These are phyloP conservation scores for Thamnophis sirtalis DNA, from an alignment of 2,113 vertebrate species.

Conservation along the genomic window DNA sequence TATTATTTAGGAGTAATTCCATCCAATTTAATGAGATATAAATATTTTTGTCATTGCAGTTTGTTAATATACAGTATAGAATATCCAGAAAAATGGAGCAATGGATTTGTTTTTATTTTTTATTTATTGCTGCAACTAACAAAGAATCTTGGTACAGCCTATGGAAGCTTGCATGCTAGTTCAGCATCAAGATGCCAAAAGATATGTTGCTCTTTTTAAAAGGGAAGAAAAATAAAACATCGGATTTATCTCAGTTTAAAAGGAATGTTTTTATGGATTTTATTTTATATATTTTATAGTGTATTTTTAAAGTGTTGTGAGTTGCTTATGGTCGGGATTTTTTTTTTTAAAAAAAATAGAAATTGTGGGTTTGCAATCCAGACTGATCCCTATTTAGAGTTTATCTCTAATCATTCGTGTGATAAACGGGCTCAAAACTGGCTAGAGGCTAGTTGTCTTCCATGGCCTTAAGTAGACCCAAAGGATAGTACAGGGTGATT, in stretches of 20 bases:
- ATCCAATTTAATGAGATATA: background rate
- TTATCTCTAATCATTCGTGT: background rate
- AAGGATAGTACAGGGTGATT: background rate
- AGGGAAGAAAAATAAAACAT: background rate
- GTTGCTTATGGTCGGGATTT: background rate
- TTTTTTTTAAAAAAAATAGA: background rate
- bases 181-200: background rate
- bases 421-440: background rate
- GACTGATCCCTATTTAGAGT: background rate
- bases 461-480: background rate
- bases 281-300: background rate
- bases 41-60: background rate
- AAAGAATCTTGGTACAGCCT: background rate
- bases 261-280: background rate
- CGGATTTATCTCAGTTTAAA: background rate
- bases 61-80: background rate
- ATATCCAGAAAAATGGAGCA: background rate
- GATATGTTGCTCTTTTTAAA: background rate
- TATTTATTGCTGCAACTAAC: background rate
- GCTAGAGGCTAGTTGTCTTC: background rate
- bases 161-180: background rate
- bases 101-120: background rate
- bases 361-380: background rate
- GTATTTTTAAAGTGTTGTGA: background rate
- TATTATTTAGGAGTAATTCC: background rate